Conservation (phyloP, 2,113 vertebrate genomes). For the Pomatostomus ruficeps region DNA sequence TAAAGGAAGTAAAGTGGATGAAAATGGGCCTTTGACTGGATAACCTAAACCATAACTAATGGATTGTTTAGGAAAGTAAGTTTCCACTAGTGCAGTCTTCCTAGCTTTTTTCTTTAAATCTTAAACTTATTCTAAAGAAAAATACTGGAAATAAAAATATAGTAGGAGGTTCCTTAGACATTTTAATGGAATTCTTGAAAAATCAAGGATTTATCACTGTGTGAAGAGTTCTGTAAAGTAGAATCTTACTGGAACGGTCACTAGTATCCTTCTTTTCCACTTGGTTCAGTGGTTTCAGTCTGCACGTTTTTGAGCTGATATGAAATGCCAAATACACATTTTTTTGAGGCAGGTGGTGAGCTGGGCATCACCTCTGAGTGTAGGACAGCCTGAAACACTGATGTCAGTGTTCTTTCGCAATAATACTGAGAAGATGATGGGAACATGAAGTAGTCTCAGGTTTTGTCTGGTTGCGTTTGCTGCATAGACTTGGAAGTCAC, state of each 20-base stretch:
- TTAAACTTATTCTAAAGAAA: background rate
- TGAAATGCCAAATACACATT: fast-evolving
- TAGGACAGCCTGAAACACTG: background rate
- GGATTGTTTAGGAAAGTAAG: background rate
- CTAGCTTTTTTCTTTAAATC: background rate
- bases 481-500: background rate
- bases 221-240: background rate
- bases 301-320: background rate
- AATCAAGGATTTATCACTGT: background rate
- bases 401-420: background rate
- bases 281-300: background rate
- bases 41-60: background rate
- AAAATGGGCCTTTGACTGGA: background rate
- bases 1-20: background rate
- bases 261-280: background rate
- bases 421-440: background rate
- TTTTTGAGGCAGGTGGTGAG: background rate
- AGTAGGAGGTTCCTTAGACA: background rate
- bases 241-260: background rate
- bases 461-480: background rate
- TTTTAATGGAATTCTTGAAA: background rate
- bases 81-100: background rate
- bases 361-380: background rate
- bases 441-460: background rate
- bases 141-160: background rate